Percentiles rank a stretch among this genome's conserved stretches.
Evolutionary conservation across 2,888 invertebrate species (phyloP).

Genomic region (Megaustenia siamemsis): DNA sequence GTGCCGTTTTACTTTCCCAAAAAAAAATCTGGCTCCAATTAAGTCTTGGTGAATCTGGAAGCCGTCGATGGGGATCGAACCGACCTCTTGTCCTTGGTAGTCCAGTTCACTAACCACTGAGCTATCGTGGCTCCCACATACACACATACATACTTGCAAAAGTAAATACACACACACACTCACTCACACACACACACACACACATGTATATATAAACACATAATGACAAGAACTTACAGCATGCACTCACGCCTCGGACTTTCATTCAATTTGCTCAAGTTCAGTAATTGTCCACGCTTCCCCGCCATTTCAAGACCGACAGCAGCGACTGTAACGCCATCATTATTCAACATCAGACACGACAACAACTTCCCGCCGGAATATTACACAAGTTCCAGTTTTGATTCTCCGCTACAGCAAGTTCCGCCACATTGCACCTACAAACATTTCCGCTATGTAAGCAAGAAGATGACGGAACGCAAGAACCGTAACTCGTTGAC

Average conservation of each 20-base stretch:
- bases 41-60: not conserved
- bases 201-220: not conserved
- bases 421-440: conserved; percentile 39
- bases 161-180: not conserved
- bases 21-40: too few species aligned
- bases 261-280: not conserved
- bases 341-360: not conserved
- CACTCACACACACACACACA: conserved; percentile 1
- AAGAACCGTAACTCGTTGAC: conserved; percentile 14
- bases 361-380: not conserved
- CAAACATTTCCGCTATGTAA: conserved; percentile 40
- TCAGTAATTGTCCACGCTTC: conserved; percentile 6
- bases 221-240: too few species aligned
- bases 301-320: not conserved
- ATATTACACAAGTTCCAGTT: not conserved
- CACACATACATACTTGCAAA: too few species aligned
- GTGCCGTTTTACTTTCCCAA: too few species aligned
- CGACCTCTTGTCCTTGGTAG: too few species aligned
- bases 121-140: too few species aligned
- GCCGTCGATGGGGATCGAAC: not conserved
- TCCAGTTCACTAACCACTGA: too few species aligned
- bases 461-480: conserved; percentile 10
- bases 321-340: conserved; percentile 6
- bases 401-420: conserved; percentile 22
- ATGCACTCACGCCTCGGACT: not conserved